Evolutionary conservation across 2,797 vertebrate species (phyloP), one percentile per base, ranked within the genome.

Genomic region (Micromesistius poutassou): DNA sequence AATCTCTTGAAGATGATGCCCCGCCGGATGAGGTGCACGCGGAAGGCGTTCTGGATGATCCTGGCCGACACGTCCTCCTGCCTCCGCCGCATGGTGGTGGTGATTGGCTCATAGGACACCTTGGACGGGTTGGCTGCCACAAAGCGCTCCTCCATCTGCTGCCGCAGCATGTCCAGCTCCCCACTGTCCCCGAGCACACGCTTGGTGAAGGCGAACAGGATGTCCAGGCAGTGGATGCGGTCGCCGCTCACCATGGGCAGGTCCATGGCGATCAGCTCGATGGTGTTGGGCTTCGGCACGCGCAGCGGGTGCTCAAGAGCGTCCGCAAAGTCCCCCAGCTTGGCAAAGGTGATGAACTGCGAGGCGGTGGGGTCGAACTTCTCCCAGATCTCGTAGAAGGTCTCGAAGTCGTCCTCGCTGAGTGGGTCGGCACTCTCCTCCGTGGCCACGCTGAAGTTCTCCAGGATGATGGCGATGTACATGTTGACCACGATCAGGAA

Each of bases 371-470:
- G 97, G 88, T 99, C 98, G 0, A 99, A 99, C 87, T 99, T 99
- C 94, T 99, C 98, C 98, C 98, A 99, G 91, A 99, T 99, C 93
- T 99, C 98, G 0, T 99, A 99, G 93, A 99, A 99, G 74, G 97
- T 99, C 94, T 99, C 98, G 38, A 99, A 99, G 95, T 99, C 98
- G 0, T 99, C 98, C 94, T 99, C 98, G 0, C 98, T 99, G 6
- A 99, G 94, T 0, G 98, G 98, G 66, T 99, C 98, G 0, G 97
- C 97, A 0, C 98, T 99, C 86, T 99, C 98, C 89, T 99, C 98
- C 0, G 98, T 99, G 33, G 98, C 98, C 70, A 99, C 98, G 0
- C 98, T 99, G 92, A 99, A 99, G 93, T 99, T 99, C 95, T 99
- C 98, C 92, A 99, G 83, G 91, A 99, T 99, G 93, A 99, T 99